phyloP scores from a whole-genome alignment of 2,797 vertebrate species.

The Sciurus carolinensis region DNA sequence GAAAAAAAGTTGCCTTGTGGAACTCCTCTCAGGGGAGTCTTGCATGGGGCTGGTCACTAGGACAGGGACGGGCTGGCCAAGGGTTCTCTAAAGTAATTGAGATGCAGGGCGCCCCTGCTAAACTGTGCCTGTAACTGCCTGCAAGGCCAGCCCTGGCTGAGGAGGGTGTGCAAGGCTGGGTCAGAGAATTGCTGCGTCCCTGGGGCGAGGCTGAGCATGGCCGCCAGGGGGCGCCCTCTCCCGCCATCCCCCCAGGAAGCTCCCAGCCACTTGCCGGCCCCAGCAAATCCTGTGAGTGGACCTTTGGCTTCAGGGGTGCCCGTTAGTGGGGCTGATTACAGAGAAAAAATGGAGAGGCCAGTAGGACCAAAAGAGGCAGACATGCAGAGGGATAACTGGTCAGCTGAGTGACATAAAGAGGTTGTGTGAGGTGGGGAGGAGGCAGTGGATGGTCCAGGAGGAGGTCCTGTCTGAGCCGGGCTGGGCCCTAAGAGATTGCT shows the following conservation, averaged over 20 bases:
- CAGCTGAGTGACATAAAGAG: not conserved
- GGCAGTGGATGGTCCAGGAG: not conserved
- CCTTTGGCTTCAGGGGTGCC: too few relatives aligned
- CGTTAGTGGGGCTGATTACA: not conserved
- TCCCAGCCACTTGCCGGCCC: not conserved
- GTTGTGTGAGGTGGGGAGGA: too few relatives aligned
- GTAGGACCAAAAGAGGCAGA: not conserved
- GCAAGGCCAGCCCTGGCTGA: too few relatives aligned
- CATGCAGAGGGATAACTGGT: not conserved
- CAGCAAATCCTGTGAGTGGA: too few relatives aligned
- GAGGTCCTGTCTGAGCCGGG: too few relatives aligned
- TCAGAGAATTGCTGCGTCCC: not conserved
- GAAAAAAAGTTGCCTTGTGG: not conserved
- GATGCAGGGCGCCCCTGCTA: too few relatives aligned
- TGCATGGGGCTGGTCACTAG: too few relatives aligned
- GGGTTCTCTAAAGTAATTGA: too few relatives aligned
- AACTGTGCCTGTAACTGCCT: too few relatives aligned
- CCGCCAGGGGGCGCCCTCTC: not conserved
- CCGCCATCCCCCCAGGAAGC: not conserved
- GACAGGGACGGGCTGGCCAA: too few relatives aligned
- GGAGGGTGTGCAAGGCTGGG: too few relatives aligned
- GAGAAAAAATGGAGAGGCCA: not conserved
- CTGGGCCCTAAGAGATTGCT: not conserved
- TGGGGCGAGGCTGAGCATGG: not conserved
- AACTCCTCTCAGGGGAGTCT: not conserved